Conservation (phyloP, 2,797 vertebrate genomes). For the Tiaroga cobitis region DNA sequence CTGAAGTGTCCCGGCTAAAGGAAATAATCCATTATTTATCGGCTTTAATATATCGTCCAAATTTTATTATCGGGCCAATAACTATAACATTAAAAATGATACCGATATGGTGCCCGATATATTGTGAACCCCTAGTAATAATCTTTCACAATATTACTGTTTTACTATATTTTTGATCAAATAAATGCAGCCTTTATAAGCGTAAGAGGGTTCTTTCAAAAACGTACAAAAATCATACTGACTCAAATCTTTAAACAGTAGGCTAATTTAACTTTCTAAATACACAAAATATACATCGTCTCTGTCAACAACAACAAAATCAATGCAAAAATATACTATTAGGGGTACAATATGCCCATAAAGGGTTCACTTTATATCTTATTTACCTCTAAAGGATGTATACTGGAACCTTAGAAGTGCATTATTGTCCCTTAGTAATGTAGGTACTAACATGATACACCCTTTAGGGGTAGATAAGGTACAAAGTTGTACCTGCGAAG, state of each 20-base stretch:
- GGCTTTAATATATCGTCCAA: too few species aligned
- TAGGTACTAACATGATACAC: not conserved
- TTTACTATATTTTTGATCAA: not conserved
- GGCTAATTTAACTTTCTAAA: not conserved
- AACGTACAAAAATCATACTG: not conserved
- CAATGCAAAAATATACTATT: not conserved
- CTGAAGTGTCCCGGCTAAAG: too few species aligned
- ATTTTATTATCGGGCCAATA: too few species aligned
- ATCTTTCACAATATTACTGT: too few species aligned
- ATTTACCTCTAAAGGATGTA: not conserved
- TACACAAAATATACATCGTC: not conserved
- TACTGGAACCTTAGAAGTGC: not conserved
- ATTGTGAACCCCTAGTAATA: too few species aligned
- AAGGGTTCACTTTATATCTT: not conserved
- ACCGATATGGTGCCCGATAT: too few species aligned
- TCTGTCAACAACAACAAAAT: not conserved
- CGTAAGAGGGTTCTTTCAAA: too few species aligned
- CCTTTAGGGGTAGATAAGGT: not conserved
- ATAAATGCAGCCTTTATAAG: not conserved
- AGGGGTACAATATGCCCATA: not conserved
- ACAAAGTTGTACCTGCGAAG: not conserved
- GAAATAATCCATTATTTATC: too few species aligned
- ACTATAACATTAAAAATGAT: too few species aligned
- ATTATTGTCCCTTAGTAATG: not conserved
- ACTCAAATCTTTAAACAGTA: not conserved